phyloP scores from a whole-genome alignment of 2,113 vertebrate species.

The Clinocottus analis region DNA sequence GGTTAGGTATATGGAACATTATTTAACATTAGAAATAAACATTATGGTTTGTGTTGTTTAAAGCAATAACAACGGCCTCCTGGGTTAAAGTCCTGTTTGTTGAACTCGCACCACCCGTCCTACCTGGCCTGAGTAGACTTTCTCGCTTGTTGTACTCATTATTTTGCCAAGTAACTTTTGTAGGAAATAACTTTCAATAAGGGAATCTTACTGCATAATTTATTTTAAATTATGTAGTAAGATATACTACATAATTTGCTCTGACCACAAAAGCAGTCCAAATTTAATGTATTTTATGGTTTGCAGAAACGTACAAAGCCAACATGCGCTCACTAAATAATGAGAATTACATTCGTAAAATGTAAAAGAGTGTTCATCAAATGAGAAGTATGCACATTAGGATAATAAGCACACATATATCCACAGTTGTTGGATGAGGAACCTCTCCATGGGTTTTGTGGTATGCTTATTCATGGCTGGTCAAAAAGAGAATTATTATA shows the following conservation, averaged over 20 bases:
- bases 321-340: neutral
- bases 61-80: too few relatives aligned
- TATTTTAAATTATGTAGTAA: too few relatives aligned
- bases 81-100: too few relatives aligned
- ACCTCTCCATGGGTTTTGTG: neutral
- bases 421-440: conserved; percentile 3
- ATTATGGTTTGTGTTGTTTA: too few relatives aligned
- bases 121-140: neutral
- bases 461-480: neutral
- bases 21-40: too few relatives aligned
- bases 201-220: too few relatives aligned
- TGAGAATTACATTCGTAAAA: neutral
- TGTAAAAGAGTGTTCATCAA: neutral
- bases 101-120: too few relatives aligned
- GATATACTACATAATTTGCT: neutral
- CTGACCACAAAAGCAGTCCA: too few relatives aligned
- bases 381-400: neutral
- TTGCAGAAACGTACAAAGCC: neutral
- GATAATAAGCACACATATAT: neutral
- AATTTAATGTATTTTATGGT: neutral
- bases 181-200: neutral
- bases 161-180: neutral
- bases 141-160: neutral
- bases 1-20: neutral
- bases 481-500: neutral